Base-by-base conservation (phyloP, 2,797 vertebrate genomes). In the Setipinna tenuifilis region DNA sequence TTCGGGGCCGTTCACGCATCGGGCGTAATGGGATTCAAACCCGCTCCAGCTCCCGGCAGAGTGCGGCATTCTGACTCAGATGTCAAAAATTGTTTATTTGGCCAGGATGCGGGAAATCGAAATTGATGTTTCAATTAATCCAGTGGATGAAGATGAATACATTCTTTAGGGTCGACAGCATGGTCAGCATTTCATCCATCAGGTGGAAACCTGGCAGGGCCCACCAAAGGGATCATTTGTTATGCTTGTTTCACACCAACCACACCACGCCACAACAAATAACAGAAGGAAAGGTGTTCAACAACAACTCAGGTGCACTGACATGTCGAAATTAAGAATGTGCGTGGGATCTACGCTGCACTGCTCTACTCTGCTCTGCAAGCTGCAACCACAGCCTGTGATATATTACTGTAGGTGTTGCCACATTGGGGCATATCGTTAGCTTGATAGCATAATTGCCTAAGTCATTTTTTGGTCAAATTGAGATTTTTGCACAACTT, bases 101-200 rank as follows among this genome's bases (percentile, higher is more conserved):
- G 41, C 25, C 12, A 65, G 78, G 35, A 84, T 65, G 75, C 75
- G 62, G 62, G 21, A 84, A 57, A 54, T 82, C 59, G 71, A 82
- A 83, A 62, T 17, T 82, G 50, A 87, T 82, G 62, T 44, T 84
- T 85, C 31, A 87, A 81, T 80, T 82, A 85, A 83, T 83, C 54
- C 25, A 7, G 57, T 78, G 75, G 57, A 78, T 82, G 80, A 78
- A 80, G 80, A 82, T 83, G 46, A 82, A 84, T 83, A 50, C 46
- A 78, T 31, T 78, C 31, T 82, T 23, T 41, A 71, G 1, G 12
- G 71, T 78, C 19, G 35, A 46, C 23, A 35, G 28, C 14, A 21
- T 3, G 25, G 85, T 16, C 57, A 6, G 21, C 50, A 14, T 57
- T 3, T 86, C 81, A 83, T 86, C 58, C 71, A 48, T 86, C 84